Evolutionary conservation across 1,140 invertebrate species (phyloP).

Genomic region (Drosophila sp.): DNA sequence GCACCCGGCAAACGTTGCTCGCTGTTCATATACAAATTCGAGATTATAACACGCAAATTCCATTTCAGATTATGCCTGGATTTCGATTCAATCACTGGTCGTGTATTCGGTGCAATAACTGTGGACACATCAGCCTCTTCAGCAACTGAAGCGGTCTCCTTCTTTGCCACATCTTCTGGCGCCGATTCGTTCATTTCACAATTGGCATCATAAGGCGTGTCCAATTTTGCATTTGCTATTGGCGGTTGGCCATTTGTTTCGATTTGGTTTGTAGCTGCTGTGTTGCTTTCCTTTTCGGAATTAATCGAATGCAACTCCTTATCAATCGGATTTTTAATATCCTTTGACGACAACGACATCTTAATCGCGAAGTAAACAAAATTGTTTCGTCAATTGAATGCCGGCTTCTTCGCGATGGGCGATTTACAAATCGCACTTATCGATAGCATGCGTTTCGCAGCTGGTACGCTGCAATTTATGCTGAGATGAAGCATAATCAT

Average conservation of each 20-base stretch:
- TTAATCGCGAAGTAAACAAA: constrained; percentile 25
- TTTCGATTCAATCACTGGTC: not conserved
- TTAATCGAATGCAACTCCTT: not conserved
- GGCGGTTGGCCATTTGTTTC: not conserved
- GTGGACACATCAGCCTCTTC: constrained; percentile 17
- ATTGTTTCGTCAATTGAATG: not conserved
- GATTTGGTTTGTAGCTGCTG: not conserved
- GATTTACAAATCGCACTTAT: not conserved
- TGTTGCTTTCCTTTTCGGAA: not conserved
- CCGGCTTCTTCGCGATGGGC: not conserved
- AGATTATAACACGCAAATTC: constrained; percentile 62
- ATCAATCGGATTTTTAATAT: not conserved
- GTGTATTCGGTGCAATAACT: not conserved
- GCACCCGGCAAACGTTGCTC: constrained; percentile 55
- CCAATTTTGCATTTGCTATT: not conserved
- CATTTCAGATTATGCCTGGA: constrained; percentile 38
- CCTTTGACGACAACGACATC: constrained; percentile 3
- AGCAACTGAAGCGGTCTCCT: not conserved
- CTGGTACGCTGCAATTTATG: no score
- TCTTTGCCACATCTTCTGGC: not conserved
- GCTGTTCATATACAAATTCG: constrained; percentile 64
- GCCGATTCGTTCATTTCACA: constrained; percentile 20
- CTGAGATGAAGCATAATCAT: no score
- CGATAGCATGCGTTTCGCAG: constrained; percentile 9
- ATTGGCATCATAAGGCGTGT: constrained; percentile 8